These are phyloP conservation scores for Pelusios castaneus DNA, from an alignment of 2,113 vertebrate species.

Conservation along the genomic window DNA sequence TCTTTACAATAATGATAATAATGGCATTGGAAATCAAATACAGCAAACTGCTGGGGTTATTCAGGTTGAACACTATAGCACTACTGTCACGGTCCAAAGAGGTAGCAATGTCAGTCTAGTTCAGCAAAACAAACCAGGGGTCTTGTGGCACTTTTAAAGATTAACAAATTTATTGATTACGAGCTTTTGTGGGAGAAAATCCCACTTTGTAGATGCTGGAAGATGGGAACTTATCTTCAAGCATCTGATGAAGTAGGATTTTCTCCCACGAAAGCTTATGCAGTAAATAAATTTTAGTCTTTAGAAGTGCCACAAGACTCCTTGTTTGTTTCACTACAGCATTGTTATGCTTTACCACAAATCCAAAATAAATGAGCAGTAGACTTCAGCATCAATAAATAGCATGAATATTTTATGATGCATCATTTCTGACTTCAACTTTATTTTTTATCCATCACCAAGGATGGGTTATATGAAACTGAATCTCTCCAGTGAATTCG, in stretches of 20 bases:
- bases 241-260: no score
- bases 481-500: background rate
- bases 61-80: background rate
- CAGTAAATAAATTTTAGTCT: no score
- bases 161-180: no score
- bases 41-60: background rate
- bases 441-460: background rate
- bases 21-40: background rate
- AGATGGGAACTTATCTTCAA: no score
- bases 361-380: background rate
- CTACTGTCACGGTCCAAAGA: no score
- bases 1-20: background rate
- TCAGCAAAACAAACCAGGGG: no score
- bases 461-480: background rate
- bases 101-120: no score
- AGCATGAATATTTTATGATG: conserved; percentile 33
- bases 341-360: background rate
- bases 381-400: background rate
- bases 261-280: no score
- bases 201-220: no score
- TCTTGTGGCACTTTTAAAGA: no score
- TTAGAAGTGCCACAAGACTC: no score
- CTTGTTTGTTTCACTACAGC: background rate
- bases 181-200: no score
- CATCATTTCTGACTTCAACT: background rate